phyloP scores from a whole-genome alignment of 2,888 invertebrate genomes.

The Lasioglossum malachurum region DNA sequence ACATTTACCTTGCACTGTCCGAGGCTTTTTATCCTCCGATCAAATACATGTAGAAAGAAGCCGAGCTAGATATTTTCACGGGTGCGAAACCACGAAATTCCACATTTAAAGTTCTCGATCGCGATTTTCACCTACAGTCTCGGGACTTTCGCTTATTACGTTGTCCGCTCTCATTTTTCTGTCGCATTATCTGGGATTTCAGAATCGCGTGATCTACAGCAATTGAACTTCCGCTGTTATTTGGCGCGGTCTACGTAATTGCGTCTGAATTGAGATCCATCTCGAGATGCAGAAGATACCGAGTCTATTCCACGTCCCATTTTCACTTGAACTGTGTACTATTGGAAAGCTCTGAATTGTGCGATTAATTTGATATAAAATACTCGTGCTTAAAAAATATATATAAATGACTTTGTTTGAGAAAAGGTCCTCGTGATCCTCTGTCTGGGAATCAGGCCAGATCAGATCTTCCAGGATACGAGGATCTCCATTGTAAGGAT shows the following conservation, averaged over 20 bases:
- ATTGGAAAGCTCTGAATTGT: too few relatives aligned
- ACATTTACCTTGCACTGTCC: neutral
- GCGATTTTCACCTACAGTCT: slow-evolving; percentile 4
- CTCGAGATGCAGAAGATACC: neutral
- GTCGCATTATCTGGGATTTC: slow-evolving; percentile 31
- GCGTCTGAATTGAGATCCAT: slow-evolving; percentile 8
- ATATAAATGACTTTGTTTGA: too few relatives aligned
- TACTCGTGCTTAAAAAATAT: too few relatives aligned
- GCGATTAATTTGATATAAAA: too few relatives aligned
- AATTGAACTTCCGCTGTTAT: slow-evolving; percentile 42
- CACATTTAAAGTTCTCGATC: slow-evolving; percentile 15
- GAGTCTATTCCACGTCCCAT: neutral
- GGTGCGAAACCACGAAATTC: neutral
- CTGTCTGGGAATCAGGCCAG: slow-evolving; percentile 42
- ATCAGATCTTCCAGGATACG: slow-evolving; percentile 21
- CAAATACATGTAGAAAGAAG: neutral
- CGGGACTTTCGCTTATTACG: slow-evolving; percentile 54
- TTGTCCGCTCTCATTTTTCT: slow-evolving; percentile 33
- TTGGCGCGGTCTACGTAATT: slow-evolving; percentile 15
- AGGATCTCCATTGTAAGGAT: slow-evolving; percentile 21
- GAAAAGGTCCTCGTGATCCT: neutral
- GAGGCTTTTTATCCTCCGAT: neutral
- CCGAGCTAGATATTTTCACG: neutral
- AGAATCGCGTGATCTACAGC: slow-evolving; percentile 48
- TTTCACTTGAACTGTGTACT: neutral